Evolutionary conservation across 2,888 invertebrate species (phyloP), one percentile per base, ranked within the genome.

Genomic region (Tetanocera ferruginea): DNA sequence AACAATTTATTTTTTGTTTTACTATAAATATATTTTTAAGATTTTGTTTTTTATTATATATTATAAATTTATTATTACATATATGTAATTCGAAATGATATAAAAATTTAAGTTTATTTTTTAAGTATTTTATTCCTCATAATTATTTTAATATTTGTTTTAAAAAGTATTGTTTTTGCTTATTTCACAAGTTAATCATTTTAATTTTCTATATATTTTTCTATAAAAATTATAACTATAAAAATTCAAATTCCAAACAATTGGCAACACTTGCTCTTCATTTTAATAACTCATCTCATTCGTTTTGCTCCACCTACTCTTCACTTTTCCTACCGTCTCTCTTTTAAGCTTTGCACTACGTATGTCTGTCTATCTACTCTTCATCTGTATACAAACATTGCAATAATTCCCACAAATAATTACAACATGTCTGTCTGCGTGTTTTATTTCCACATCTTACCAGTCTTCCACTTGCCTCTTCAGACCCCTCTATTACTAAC

Each of bases 351-450:
- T 37, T n/a, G n/a, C n/a, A n/a, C n/a, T n/a, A n/a, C n/a, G 3
- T 37, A 37, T 8, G 37, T 8, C 1, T 37, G 14, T 43, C 43
- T 43, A 4, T 43, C 11, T 3, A 2, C 43, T 11, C 2, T 43
- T 4, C 14, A 14, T 43, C 11, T 43, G 2, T 2, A 11, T 43
- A 2, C 43, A 1, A 43, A 60, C 28, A 28, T 60, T 60, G 28
- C 60, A 60, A 60, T 60, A 60, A 37, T 66, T 66, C n/a, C 37
- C 19, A 37, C 34, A 66, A 66, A 66, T n/a, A 37, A 66, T 37
- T 19, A 37, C 66, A 66, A 25, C 60, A 60, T 60, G n/a, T n/a
- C 11, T 28, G 60, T 28, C 17, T 60, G 55, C 14, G 25, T 28
- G 25, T 25, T 28, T 28, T 19, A 5, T 55, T 2, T 19, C 2